Evolutionary conservation across 2,888 invertebrate genomes (phyloP).

Genomic region (Drosophila lacicola): DNA sequence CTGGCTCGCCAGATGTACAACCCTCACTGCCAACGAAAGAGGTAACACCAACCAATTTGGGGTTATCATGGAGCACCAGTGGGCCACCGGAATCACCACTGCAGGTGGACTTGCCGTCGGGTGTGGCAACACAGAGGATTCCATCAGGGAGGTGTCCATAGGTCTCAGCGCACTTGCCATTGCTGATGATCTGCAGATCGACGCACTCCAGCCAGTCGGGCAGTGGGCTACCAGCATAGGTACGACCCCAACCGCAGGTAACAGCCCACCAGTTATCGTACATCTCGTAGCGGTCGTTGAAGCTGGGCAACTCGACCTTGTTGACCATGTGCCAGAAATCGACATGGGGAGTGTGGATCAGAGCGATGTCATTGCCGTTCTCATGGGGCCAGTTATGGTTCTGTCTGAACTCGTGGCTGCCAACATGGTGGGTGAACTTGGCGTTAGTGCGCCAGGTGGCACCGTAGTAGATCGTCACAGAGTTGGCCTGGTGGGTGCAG

Average conservation of each 20-base stretch:
- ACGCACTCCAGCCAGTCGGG: conserved; percentile 80
- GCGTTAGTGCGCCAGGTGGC: conserved; percentile 66
- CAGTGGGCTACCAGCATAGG: conserved; percentile 53
- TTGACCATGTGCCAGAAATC: conserved; percentile 50
- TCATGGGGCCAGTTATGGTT: conserved; percentile 22
- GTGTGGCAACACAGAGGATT: conserved; percentile 66
- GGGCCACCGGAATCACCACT: conserved; percentile 81
- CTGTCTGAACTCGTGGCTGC: conserved; percentile 52
- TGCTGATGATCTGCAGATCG: conserved; percentile 78
- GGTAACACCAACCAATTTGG: conserved; percentile 68
- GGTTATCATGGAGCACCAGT: conserved; percentile 56
- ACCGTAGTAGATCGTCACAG: conserved; percentile 59
- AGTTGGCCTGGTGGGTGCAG: conserved; percentile 53
- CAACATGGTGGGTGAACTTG: conserved; percentile 60
- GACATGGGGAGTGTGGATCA: conserved; percentile 63
- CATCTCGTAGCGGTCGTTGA: conserved; percentile 47
- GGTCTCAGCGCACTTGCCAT: conserved; percentile 66
- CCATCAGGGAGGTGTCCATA: conserved; percentile 17
- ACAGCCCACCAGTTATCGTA: conserved; percentile 50
- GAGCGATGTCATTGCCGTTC: conserved; percentile 49
- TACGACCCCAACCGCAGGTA: conserved; percentile 74
- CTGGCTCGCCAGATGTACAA: conserved; percentile 61
- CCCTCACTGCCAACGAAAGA: conserved; percentile 38
- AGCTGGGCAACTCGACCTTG: conserved; percentile 52
- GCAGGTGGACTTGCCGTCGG: conserved; percentile 65